Conservation (phyloP, 23 tunicate genomes). For the Phallusia fumigata region DNA sequence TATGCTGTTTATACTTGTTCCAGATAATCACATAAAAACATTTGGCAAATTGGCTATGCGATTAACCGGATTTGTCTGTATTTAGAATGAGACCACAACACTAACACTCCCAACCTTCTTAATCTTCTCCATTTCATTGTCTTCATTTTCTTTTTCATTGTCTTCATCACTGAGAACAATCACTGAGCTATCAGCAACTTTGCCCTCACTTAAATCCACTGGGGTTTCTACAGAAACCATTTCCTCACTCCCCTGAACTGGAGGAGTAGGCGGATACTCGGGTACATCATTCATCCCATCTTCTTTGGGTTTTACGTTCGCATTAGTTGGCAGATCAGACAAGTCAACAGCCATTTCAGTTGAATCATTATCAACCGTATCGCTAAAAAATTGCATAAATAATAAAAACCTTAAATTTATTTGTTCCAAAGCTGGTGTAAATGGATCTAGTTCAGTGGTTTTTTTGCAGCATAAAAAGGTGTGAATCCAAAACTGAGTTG, state of each 20-base stretch:
- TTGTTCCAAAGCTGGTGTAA: too few species aligned
- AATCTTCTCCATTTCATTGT: conserved; percentile 36
- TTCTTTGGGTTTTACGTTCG: too few species aligned
- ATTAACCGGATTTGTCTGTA: not conserved
- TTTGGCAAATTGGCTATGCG: too few species aligned
- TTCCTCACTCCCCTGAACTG: not conserved
- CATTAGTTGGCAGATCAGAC: not conserved
- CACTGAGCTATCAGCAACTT: not conserved
- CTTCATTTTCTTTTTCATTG: conserved; percentile 45
- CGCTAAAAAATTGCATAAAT: too few species aligned
- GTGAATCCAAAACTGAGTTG: too few species aligned
- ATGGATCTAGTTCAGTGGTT: too few species aligned
- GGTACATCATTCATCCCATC: not conserved
- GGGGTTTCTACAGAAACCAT: conserved; percentile 2
- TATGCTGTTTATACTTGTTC: too few species aligned
- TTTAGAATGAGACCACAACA: not conserved
- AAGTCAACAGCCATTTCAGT: conserved; percentile 22
- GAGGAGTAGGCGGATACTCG: conserved; percentile 16
- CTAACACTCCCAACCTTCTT: conserved; percentile 16
- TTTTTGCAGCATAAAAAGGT: too few species aligned
- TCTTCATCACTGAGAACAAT: conserved; percentile 27
- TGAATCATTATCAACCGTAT: not conserved
- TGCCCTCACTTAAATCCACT: conserved; percentile 35
- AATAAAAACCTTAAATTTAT: too few species aligned
- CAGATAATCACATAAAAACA: too few species aligned